Conservation (phyloP, 2,113 vertebrate genomes). For the Callocephalon fimbriatum region DNA sequence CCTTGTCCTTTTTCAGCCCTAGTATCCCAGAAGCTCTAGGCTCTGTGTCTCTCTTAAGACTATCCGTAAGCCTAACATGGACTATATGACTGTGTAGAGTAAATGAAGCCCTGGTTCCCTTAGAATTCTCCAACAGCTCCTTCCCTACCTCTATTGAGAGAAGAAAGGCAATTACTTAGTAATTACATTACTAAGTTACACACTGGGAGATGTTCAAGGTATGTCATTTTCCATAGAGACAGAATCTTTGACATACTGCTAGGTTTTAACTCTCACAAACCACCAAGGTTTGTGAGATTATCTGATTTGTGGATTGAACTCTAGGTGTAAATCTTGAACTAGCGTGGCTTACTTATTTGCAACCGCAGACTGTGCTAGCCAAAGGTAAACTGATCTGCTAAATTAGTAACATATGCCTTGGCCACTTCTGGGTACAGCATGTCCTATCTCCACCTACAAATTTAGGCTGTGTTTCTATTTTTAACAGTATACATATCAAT, state of each 20-base stretch:
- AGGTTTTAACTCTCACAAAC: background rate
- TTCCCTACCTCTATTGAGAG: background rate
- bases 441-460: background rate
- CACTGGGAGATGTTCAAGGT: background rate
- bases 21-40: too few relatives aligned
- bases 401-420: background rate
- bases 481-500: background rate
- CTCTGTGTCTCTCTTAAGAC: too few relatives aligned
- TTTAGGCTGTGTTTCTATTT: background rate
- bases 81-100: background rate
- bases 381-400: background rate
- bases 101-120: background rate
- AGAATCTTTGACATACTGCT: background rate
- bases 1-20: too few relatives aligned
- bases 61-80: too few relatives aligned
- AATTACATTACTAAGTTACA: background rate
- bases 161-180: background rate
- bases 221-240: background rate
- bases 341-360: background rate
- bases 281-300: background rate
- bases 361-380: background rate
- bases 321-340: background rate
- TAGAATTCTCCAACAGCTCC: background rate
- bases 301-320: background rate
- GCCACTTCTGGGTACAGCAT: background rate